Percentiles rank a stretch among this genome's conserved stretches.
phyloP scores from a whole-genome alignment of 1,140 invertebrate species.

The Eurytemora carolleeae region DNA sequence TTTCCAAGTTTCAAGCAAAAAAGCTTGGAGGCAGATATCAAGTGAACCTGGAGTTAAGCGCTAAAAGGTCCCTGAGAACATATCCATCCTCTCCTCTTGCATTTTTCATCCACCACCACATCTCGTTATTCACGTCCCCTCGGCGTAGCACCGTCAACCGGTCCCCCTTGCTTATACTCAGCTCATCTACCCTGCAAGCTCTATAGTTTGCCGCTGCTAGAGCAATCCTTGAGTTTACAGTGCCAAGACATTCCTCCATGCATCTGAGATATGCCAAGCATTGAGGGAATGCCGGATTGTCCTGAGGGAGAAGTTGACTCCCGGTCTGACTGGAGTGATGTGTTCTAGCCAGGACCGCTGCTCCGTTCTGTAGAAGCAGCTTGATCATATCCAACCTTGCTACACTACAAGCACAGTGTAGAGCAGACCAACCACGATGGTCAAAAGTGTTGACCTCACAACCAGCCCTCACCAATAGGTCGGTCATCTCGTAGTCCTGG shows the following conservation, averaged over 20 bases:
- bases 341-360: neutral
- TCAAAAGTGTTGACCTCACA: neutral
- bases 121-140: neutral
- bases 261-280: constrained; percentile 5
- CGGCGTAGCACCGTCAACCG: neutral
- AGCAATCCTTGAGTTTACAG: neutral
- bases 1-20: too few species aligned
- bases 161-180: neutral
- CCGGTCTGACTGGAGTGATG: neutral
- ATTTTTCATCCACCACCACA: constrained; percentile 7
- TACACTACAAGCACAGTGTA: neutral
- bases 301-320: neutral
- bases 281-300: neutral
- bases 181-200: constrained; percentile 1
- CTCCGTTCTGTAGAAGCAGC: constrained; percentile 3
- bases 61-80: constrained; percentile 4
- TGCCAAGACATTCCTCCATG: constrained; percentile 13
- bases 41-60: neutral
- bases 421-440: neutral
- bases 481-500: neutral
- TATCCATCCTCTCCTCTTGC: neutral
- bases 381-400: neutral
- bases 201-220: neutral
- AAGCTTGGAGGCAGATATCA: too few species aligned
- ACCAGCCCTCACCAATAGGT: neutral